A percentile compares a stretch with the other conserved stretches of the same genome.
Evolutionary conservation across 2,888 invertebrate genomes (phyloP).

Genomic region (Cephus pygmeus): DNA sequence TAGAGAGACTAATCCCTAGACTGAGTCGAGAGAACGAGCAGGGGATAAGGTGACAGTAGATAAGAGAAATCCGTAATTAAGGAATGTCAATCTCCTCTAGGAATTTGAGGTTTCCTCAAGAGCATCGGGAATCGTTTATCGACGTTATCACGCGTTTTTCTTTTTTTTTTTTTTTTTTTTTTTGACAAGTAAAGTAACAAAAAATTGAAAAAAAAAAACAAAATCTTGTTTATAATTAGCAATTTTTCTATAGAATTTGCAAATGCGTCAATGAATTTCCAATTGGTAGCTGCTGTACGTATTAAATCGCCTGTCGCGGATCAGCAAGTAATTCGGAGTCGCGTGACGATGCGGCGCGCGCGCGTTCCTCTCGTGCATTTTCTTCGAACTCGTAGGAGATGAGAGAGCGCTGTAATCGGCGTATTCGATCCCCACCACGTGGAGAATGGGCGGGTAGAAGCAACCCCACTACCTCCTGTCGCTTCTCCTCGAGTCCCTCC

Average conservation of each 20-base stretch:
- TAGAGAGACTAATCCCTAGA: constrained; percentile 61
- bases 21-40: constrained; percentile 38
- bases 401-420: constrained; percentile 11
- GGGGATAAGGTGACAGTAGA: constrained; percentile 62
- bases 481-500: constrained; percentile 53
- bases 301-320: not conserved
- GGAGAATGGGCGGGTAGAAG: constrained; percentile 43
- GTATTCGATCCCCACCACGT: constrained; percentile 11
- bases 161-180: not conserved
- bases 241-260: not conserved
- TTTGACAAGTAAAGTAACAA: not conserved
- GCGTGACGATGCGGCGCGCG: not conserved
- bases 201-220: not conserved
- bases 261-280: not conserved
- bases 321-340: not conserved
- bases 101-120: not conserved
- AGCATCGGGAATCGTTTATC: not conserved
- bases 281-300: not conserved
- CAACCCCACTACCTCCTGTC: constrained; percentile 38
- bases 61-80: constrained; percentile 62
- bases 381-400: constrained; percentile 39
- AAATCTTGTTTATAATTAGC: not conserved
- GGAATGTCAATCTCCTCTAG: constrained; percentile 47
- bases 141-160: not conserved
- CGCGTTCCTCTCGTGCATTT: not conserved